Evolutionary conservation across 2,797 vertebrate species (phyloP).

Genomic region (Microctenopoma lineatum): DNA sequence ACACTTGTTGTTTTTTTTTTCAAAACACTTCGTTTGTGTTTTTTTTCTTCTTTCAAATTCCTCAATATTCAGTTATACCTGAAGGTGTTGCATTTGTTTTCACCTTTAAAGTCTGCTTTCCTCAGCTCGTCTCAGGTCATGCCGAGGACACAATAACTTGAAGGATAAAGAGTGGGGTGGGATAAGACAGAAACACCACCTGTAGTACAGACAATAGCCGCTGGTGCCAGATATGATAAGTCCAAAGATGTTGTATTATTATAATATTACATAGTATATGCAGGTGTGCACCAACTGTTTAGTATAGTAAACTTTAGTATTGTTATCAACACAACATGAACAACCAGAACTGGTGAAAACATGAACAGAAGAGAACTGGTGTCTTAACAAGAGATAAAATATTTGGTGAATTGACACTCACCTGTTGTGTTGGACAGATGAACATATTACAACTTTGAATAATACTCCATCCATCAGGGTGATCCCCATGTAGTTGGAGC

Average conservation of each 20-base stretch:
- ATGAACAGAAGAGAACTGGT: no score
- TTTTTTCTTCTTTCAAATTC: constrained; percentile 14
- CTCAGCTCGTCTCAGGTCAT: constrained; percentile 21
- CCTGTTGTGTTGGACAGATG: no score
- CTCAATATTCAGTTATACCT: constrained; percentile 22
- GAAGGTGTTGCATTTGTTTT: constrained; percentile 37
- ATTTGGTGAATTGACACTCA: no score
- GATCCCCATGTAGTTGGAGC: no score
- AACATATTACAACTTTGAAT: no score
- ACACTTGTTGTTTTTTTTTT: not conserved
- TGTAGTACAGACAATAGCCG: not conserved
- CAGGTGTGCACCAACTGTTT: constrained; percentile 9
- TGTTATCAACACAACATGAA: constrained; percentile 13
- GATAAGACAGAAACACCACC: constrained; percentile 15
- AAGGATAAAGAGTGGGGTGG: constrained; percentile 12
- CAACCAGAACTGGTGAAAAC: not conserved
- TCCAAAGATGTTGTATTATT: constrained; percentile 20
- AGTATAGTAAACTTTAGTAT: no score
- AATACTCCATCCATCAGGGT: no score
- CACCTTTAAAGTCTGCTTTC: constrained; percentile 7
- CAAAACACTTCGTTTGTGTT: constrained; percentile 34
- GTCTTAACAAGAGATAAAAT: no score
- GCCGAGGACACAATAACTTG: constrained; percentile 12
- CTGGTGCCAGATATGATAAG: constrained; percentile 18
- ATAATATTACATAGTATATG: constrained; percentile 13